These are phyloP conservation scores for Pseudorasbora parva DNA, from an alignment of 2,113 vertebrate genomes.

Conservation along the genomic window DNA sequence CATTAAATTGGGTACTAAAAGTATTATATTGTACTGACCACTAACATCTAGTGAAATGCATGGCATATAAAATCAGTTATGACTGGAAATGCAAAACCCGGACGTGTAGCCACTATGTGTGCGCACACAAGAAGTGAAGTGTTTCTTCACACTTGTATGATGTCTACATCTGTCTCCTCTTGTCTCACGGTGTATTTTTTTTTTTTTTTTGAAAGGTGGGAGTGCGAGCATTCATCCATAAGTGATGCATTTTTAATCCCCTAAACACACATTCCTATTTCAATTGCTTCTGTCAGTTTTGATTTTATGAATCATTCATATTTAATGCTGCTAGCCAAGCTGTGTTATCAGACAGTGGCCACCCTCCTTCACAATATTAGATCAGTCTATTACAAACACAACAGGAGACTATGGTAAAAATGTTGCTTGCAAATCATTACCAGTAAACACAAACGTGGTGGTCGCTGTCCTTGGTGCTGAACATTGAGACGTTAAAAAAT, in stretches of 20 bases:
- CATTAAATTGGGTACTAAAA: neutral
- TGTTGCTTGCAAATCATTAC: neutral
- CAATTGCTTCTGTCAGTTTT: conserved; percentile 76
- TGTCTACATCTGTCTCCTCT: neutral
- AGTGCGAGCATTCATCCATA: conserved; percentile 67
- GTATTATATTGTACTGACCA: neutral
- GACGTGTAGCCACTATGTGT: neutral
- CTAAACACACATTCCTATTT: conserved; percentile 70
- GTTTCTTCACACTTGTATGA: neutral
- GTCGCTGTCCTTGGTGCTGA: conserved; percentile 7
- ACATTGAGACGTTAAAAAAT: neutral
- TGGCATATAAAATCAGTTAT: neutral
- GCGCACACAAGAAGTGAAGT: neutral
- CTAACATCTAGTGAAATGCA: neutral
- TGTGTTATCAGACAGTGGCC: conserved; percentile 28
- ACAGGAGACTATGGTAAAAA: neutral
- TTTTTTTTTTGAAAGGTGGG: conserved; percentile 5
- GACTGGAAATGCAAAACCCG: neutral
- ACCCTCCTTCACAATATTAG: conserved; percentile 8
- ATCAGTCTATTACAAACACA: conserved; percentile 6
- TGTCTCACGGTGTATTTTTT: neutral
- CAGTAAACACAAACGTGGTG: neutral
- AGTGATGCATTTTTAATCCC: conserved; percentile 73
- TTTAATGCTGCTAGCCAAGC: conserved; percentile 66
- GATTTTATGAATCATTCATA: conserved; percentile 74